These are phyloP conservation scores for Panthera tigris DNA, from an alignment of 2,113 vertebrate genomes.

Conservation along the genomic window DNA sequence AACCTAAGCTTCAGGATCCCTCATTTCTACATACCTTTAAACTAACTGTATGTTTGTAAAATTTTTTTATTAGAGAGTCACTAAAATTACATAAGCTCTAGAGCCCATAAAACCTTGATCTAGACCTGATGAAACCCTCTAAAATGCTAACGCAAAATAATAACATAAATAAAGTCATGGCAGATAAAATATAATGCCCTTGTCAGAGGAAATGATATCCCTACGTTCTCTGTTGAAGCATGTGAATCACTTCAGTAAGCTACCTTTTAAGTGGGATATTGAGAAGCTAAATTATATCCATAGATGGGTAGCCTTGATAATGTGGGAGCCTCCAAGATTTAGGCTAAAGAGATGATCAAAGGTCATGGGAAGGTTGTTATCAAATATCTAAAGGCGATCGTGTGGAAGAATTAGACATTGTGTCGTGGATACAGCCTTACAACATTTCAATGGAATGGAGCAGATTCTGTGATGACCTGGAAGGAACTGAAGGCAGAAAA, in stretches of 20 bases:
- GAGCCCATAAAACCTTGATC: background rate
- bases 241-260: background rate
- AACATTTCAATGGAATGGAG: background rate
- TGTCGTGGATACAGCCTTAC: background rate
- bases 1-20: background rate
- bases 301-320: background rate
- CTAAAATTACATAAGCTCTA: background rate
- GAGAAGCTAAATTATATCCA: slow-evolving; percentile 16
- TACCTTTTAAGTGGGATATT: background rate
- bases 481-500: background rate
- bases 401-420: background rate
- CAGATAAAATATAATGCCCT: background rate
- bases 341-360: slow-evolving; percentile 10
- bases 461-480: background rate
- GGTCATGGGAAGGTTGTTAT: background rate
- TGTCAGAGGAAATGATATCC: background rate
- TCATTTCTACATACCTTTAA: slow-evolving; percentile 4
- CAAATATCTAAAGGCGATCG: background rate
- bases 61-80: background rate
- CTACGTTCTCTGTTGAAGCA: background rate
- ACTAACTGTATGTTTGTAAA: background rate
- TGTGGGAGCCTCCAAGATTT: background rate
- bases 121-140: background rate
- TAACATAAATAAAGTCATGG: background rate
- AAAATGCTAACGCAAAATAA: slow-evolving; percentile 5